A percentile compares a stretch with the other conserved stretches of the same genome.
Evolutionary conservation across 2,113 vertebrate genomes (phyloP).

Genomic region (Chamaea fasciata): DNA sequence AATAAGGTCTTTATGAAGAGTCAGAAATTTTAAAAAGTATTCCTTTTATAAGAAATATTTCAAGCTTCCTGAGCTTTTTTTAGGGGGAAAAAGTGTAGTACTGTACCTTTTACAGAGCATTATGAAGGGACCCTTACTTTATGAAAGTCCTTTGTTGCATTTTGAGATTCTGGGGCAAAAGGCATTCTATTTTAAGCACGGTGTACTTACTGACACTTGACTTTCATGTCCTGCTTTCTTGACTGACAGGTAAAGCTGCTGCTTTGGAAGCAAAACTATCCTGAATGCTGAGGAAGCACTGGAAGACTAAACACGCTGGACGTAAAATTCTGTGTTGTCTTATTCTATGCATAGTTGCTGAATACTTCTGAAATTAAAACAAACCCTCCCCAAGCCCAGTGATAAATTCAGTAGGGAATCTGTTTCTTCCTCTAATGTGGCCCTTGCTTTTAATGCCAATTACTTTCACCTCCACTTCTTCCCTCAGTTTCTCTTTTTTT

Average conservation of each 20-base stretch:
- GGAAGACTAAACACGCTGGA: background rate
- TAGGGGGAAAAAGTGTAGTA: accelerated
- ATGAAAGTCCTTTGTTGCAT: background rate
- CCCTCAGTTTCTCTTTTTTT: background rate
- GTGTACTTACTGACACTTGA: background rate
- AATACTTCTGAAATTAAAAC: background rate
- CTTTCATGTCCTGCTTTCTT: background rate
- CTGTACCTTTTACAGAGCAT: background rate
- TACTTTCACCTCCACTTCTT: background rate
- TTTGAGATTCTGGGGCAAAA: slow-evolving; percentile 34
- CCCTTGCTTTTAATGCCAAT: background rate
- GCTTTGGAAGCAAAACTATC: background rate
- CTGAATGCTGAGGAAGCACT: background rate
- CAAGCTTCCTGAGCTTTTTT: background rate
- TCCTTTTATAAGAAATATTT: background rate
- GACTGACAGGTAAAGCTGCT: slow-evolving; percentile 54
- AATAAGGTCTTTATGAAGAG: background rate
- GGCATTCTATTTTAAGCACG: slow-evolving; percentile 40
- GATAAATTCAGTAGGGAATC: background rate
- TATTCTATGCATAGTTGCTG: background rate
- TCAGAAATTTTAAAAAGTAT: background rate
- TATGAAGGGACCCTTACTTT: background rate
- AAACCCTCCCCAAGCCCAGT: background rate
- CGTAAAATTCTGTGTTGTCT: background rate
- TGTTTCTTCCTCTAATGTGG: background rate